phyloP scores from a whole-genome alignment of 2,113 vertebrate genomes.

The Corythaixoides concolor region DNA sequence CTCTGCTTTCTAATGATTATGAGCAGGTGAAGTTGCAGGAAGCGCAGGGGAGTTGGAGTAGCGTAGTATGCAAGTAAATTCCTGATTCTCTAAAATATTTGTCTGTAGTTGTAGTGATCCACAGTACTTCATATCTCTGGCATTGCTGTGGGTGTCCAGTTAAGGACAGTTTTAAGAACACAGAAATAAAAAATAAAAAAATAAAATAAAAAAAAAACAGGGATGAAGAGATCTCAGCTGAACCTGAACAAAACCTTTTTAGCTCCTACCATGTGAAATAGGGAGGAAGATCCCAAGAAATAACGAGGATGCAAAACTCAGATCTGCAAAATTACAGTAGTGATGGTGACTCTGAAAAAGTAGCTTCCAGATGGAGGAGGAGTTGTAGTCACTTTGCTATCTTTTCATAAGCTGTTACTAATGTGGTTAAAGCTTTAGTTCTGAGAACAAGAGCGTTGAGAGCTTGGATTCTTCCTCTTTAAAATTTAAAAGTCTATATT shows the following conservation, averaged over 20 bases:
- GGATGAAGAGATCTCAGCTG: neutral
- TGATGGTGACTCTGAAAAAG: neutral
- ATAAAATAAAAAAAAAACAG: neutral
- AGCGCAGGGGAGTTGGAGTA: neutral
- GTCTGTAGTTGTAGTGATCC: neutral
- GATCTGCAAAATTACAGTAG: neutral
- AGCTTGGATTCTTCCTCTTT: neutral
- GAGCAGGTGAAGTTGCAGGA: neutral
- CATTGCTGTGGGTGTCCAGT: neutral
- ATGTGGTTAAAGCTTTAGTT: neutral
- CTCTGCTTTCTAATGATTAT: neutral
- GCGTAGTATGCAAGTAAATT: neutral
- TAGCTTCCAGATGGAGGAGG: neutral
- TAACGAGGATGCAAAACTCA: neutral
- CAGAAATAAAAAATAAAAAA: neutral
- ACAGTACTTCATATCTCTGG: neutral
- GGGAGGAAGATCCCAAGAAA: neutral
- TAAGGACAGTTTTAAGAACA: neutral
- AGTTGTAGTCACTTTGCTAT: neutral
- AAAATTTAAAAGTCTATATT: neutral
- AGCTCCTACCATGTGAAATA: neutral
- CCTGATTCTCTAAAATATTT: neutral
- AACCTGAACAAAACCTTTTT: neutral
- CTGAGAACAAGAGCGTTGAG: neutral
- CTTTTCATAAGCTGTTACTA: neutral